phyloP scores from a whole-genome alignment of 30 jellyfish, hydroid and myxozoan species.

The Aurelia sp. region DNA sequence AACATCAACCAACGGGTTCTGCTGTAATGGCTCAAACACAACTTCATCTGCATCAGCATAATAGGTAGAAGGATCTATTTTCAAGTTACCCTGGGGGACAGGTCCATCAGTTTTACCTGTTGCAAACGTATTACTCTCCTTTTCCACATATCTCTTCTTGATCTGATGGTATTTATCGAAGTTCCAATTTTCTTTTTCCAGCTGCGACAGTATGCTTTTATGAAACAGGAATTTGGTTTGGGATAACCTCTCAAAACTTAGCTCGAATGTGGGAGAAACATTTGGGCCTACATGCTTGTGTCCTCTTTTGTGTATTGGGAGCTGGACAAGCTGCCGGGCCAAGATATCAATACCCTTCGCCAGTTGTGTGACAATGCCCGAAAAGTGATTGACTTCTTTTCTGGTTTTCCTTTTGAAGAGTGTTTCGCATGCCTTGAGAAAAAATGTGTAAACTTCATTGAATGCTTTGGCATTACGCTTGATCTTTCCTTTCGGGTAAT shows the following conservation, averaged over 20 bases:
- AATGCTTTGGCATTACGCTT: constrained; percentile 17
- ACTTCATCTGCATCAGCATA: neutral
- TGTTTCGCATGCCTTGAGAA: constrained; percentile 9
- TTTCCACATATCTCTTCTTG: neutral
- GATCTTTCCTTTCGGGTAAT: constrained; percentile 31
- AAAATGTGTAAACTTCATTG: constrained; percentile 36
- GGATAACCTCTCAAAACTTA: neutral
- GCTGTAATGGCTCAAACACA: constrained; percentile 1
- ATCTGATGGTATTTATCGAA: neutral
- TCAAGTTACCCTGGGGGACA: no score
- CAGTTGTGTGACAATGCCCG: neutral
- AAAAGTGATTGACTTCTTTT: neutral
- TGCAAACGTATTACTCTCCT: neutral
- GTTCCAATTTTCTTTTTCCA: constrained; percentile 14
- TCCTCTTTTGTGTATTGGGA: constrained; percentile 23
- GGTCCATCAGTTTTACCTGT: neutral
- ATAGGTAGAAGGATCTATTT: neutral
- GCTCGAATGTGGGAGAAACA: constrained; percentile 58
- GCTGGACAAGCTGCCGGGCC: constrained; percentile 11
- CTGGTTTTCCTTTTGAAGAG: neutral
- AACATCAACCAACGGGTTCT: constrained; percentile 13
- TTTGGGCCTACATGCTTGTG: constrained; percentile 36
- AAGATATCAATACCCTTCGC: neutral
- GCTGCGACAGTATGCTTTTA: constrained; percentile 1
- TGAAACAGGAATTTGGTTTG: neutral